Percentiles rank a stretch among this genome's conserved stretches.
Conservation (phyloP, 2,888 invertebrate genomes). For the Lepidocyrtoides sp. region DNA sequence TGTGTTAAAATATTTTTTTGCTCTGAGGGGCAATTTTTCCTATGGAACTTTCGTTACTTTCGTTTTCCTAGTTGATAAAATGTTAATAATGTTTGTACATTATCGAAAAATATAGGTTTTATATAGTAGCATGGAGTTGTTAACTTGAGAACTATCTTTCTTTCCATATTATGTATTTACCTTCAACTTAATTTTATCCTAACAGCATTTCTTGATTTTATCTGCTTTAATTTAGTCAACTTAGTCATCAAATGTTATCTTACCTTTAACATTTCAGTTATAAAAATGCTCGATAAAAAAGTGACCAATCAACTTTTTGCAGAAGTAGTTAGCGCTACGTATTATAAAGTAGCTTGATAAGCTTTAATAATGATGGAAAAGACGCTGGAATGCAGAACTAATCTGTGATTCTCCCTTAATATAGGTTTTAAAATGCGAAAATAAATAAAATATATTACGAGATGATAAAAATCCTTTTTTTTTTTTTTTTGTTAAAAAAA, state of each 20-base stretch:
- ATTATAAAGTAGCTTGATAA: no score
- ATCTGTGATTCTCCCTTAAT: slow-evolving; percentile 42
- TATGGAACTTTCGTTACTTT: background rate
- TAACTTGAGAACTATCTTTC: background rate
- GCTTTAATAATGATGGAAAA: background rate
- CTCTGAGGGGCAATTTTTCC: background rate
- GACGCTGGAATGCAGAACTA: slow-evolving; percentile 8
- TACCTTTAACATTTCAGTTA: no score
- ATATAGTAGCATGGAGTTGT: no score
- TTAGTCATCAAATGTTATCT: no score
- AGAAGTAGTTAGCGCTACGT: no score
- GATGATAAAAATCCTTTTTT: no score
- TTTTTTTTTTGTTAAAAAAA: no score
- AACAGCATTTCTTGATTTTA: background rate
- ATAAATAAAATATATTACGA: no score
- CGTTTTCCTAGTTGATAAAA: background rate
- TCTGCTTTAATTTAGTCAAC: no score
- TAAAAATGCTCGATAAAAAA: no score
- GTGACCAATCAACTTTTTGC: no score
- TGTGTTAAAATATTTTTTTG: slow-evolving; percentile 1
- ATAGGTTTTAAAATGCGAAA: background rate
- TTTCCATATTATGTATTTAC: background rate
- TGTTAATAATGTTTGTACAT: background rate
- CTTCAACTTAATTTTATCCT: background rate
- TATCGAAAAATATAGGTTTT: no score